A percentile compares a stretch with the other conserved stretches of the same genome.
phyloP scores from a whole-genome alignment of 2,888 invertebrate species.

The Cerastis leucographa region DNA sequence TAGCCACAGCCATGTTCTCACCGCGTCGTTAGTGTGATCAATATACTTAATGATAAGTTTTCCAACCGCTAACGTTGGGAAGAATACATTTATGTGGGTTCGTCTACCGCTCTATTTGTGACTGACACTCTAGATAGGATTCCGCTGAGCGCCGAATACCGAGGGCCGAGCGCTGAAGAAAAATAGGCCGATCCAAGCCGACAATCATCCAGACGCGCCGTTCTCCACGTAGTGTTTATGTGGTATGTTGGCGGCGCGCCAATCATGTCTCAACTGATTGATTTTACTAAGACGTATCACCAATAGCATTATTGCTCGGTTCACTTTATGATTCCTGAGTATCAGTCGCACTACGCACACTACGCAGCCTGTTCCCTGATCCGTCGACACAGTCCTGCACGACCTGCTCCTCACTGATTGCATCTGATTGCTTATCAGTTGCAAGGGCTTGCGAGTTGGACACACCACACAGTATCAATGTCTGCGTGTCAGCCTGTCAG shows the following conservation, averaged over 20 bases:
- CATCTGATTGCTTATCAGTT: too few relatives aligned
- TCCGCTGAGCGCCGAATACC: slow-evolving; percentile 48
- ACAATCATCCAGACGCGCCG: slow-evolving; percentile 57
- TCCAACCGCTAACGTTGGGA: slow-evolving; percentile 25
- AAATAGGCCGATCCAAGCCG: slow-evolving; percentile 59
- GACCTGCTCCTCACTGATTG: not conserved
- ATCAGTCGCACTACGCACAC: slow-evolving; percentile 35
- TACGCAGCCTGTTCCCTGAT: slow-evolving; percentile 10
- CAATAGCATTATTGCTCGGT: slow-evolving; percentile 70
- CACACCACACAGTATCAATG: too few relatives aligned
- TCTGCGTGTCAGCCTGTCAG: too few relatives aligned
- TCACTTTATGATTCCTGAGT: slow-evolving; percentile 34
- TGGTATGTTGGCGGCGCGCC: slow-evolving; percentile 73
- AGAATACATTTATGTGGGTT: slow-evolving; percentile 34
- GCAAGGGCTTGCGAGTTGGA: too few relatives aligned
- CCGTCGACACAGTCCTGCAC: not conserved
- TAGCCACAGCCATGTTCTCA: slow-evolving; percentile 14
- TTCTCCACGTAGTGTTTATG: slow-evolving; percentile 72
- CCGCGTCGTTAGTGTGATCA: slow-evolving; percentile 24
- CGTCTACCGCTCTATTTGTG: slow-evolving; percentile 56
- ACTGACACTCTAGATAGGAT: slow-evolving; percentile 53
- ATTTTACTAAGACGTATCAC: slow-evolving; percentile 74
- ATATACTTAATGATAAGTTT: slow-evolving; percentile 44
- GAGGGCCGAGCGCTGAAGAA: slow-evolving; percentile 57
- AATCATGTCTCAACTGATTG: slow-evolving; percentile 78